Conservation (phyloP, 2,888 invertebrate species). For the Ariolimax columbianus region DNA sequence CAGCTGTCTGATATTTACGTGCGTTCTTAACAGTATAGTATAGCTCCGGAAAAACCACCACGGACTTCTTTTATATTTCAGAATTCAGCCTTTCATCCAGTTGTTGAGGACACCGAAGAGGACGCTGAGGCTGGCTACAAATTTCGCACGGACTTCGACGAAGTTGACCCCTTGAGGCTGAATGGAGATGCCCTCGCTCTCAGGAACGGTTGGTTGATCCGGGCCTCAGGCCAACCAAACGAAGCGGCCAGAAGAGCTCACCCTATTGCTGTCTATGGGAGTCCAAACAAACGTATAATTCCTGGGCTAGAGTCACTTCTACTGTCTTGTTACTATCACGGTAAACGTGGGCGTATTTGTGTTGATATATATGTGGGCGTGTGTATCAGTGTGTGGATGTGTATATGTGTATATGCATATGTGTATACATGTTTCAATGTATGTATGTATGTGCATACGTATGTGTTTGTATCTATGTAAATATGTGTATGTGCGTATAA, state of each 20-base stretch:
- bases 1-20: too few species aligned
- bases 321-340: background rate
- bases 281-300: constrained; percentile 43
- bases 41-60: too few species aligned
- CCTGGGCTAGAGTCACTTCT: background rate
- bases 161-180: background rate
- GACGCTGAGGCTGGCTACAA: background rate
- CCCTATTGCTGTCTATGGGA: constrained; percentile 46
- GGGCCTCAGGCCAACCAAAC: background rate
- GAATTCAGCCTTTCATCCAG: background rate
- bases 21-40: too few species aligned
- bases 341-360: background rate
- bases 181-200: background rate
- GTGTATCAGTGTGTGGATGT: background rate
- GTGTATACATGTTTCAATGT: background rate
- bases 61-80: background rate
- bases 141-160: background rate
- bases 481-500: background rate
- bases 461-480: background rate
- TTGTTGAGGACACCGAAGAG: background rate
- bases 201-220: background rate
- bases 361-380: background rate
- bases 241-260: constrained; percentile 22
- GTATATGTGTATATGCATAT: too few species aligned
- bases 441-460: background rate